Percentiles rank a stretch among this genome's conserved stretches.
phyloP scores from a whole-genome alignment of 2,113 vertebrate species.

The Sus scrofa region T2T-Sscrofa CM000814.6:92870001-92870500 shows the following conservation, averaged over 20 bases:
- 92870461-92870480: neutral
- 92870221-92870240: neutral
- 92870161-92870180: neutral
- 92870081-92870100: neutral
- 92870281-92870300: conserved; percentile 39
- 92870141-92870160: conserved; percentile 26
- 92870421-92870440: neutral
- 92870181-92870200: neutral
- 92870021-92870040: neutral
- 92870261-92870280: conserved; percentile 44
- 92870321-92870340: neutral
- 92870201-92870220: conserved; percentile 39
- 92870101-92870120: neutral
- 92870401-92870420: conserved; percentile 4
- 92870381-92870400: conserved; percentile 9
- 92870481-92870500: neutral
- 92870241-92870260: conserved; percentile 43
- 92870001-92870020: conserved; percentile 2
- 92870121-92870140: neutral
- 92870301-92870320: neutral
- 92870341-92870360: conserved; percentile 43
- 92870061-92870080: neutral
- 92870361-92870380: neutral
- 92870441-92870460: neutral
- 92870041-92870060: conserved; percentile 18